Conservation (phyloP, 1,140 invertebrate species). For the Drosophila ercepeae region DNA sequence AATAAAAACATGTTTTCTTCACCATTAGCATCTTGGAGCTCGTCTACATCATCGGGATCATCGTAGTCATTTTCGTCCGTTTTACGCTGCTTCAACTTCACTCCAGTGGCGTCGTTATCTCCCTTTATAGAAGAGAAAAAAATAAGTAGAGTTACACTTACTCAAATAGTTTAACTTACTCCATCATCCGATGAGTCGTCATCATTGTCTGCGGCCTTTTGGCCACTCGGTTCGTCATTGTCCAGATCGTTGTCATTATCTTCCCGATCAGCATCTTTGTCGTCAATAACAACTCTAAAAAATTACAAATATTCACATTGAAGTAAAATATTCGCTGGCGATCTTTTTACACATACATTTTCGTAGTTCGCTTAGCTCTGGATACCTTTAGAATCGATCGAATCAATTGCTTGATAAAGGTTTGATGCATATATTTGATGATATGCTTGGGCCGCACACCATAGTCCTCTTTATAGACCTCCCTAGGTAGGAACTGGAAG, state of each 20-base stretch:
- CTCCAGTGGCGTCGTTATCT: conserved; percentile 86
- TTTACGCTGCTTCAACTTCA: conserved; percentile 85
- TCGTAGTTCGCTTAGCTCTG: conserved; percentile 55
- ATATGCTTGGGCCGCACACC: conserved; percentile 88
- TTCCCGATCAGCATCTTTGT: conserved; percentile 54
- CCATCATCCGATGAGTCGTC: conserved; percentile 86
- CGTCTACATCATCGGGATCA: conserved; percentile 91
- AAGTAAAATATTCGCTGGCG: no score
- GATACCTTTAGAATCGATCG: conserved; percentile 84
- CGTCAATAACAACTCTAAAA: conserved; percentile 67
- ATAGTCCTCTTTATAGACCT: conserved; percentile 89
- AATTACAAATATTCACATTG: conserved; percentile 65
- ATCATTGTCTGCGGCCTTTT: conserved; percentile 40
- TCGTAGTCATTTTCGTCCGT: conserved; percentile 90
- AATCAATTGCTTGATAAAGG: conserved; percentile 88
- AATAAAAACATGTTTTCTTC: neutral
- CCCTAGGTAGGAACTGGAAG: conserved; percentile 90
- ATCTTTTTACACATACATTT: conserved; percentile 44
- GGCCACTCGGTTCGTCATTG: conserved; percentile 34
- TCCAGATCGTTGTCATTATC: conserved; percentile 75
- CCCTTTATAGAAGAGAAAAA: conserved; percentile 58
- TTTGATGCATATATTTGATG: conserved; percentile 87
- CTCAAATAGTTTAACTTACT: conserved; percentile 21
- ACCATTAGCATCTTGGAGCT: conserved; percentile 83
- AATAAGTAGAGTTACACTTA: neutral